Conservation (phyloP, 2,888 invertebrate genomes). For the Coenonympha arcania region DNA sequence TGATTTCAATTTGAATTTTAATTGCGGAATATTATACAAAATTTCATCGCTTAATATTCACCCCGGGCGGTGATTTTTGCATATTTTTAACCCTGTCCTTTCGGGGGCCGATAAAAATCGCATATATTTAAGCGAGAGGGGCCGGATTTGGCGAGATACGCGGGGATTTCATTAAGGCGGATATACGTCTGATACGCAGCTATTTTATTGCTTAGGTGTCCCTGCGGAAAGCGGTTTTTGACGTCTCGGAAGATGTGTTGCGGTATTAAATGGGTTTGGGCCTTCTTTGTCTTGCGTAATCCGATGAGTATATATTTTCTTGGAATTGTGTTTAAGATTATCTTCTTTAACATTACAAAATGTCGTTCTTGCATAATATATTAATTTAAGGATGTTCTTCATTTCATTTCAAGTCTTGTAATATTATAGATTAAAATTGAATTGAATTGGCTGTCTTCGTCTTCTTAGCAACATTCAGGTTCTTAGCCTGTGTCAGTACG, state of each 20-base stretch:
- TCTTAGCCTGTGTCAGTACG: too few relatives aligned
- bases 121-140: conserved; percentile 58
- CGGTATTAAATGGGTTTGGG: conserved; percentile 10
- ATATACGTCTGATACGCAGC: conserved; percentile 53
- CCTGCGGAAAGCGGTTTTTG: conserved; percentile 27
- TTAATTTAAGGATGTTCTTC: too few relatives aligned
- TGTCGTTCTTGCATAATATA: too few relatives aligned
- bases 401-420: too few relatives aligned
- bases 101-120: conserved; percentile 60
- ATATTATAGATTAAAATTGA: too few relatives aligned
- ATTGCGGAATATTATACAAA: conserved; percentile 73
- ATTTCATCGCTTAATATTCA: conserved; percentile 73
- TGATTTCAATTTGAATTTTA: conserved; percentile 76
- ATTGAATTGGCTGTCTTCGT: too few relatives aligned
- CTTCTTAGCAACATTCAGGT: too few relatives aligned
- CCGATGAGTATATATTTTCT: background rate
- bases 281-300: conserved; percentile 6
- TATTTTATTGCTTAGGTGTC: conserved; percentile 52
- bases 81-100: conserved; percentile 65
- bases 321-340: background rate
- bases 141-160: conserved; percentile 48
- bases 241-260: conserved; percentile 7
- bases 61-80: conserved; percentile 69
- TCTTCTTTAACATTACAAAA: too few relatives aligned
- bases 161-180: conserved; percentile 61